A percentile compares a stretch with the other conserved stretches of the same genome.
These are phyloP conservation scores for Drosophila falleni DNA, from an alignment of 2,888 invertebrate genomes.

Conservation along the genomic window DNA sequence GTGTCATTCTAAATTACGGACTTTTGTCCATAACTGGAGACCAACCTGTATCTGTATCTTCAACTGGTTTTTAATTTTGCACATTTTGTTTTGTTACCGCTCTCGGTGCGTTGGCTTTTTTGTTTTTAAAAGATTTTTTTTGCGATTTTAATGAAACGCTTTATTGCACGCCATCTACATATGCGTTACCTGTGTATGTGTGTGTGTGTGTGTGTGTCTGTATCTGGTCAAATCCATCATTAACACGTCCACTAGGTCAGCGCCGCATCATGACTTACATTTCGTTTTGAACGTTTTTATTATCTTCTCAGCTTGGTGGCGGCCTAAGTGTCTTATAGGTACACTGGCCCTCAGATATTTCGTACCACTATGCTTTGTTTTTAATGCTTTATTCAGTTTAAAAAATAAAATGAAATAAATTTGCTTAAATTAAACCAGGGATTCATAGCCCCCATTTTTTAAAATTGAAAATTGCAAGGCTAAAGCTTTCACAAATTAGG, in stretches of 20 bases:
- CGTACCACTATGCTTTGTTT: too few relatives aligned
- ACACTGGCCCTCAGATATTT: not conserved
- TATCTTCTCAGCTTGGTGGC: conserved; percentile 50
- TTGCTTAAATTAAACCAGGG: too few relatives aligned
- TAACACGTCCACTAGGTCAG: conserved; percentile 79
- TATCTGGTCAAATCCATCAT: conserved; percentile 77
- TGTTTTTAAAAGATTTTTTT: conserved; percentile 38
- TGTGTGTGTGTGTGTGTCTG: conserved; percentile 12
- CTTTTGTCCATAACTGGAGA: conserved; percentile 10
- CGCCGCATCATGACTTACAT: conserved; percentile 63
- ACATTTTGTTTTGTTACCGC: conserved; percentile 44
- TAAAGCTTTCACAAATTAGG: too few relatives aligned
- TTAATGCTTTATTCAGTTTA: too few relatives aligned
- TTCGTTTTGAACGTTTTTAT: conserved; percentile 45
- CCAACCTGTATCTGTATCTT: conserved; percentile 11
- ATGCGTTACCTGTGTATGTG: not conserved
- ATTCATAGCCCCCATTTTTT: too few relatives aligned
- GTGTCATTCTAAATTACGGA: conserved; percentile 50
- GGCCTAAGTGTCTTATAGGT: conserved; percentile 39
- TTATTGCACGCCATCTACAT: conserved; percentile 55
- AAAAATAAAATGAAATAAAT: too few relatives aligned
- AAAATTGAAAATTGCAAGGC: too few relatives aligned
- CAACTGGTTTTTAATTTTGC: conserved; percentile 41
- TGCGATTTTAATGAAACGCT: conserved; percentile 66
- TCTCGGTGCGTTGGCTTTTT: conserved; percentile 30